Evolutionary conservation across 2,113 vertebrate species (phyloP), one percentile per base, ranked within the genome.

Genomic region (Nibea coibor): DNA sequence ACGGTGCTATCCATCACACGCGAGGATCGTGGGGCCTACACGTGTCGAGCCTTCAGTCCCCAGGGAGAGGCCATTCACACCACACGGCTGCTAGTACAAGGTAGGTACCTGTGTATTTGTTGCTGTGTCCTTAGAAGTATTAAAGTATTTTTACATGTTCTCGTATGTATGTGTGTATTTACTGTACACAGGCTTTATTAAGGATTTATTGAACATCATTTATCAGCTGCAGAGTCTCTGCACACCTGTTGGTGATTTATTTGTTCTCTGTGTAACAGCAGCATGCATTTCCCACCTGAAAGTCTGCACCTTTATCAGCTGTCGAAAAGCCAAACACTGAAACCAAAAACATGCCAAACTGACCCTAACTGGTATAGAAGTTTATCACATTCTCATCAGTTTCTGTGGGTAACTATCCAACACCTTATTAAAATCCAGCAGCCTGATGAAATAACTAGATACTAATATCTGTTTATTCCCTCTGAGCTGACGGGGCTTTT

Each of bases 61-160:
- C 98, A 99, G 84, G 98, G 98, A 74, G 98, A 99, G 93, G 97
- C 96, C 14, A 88, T 99, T 75, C 98, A 99, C 88, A 98, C 97
- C 69, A 99, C 98, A 39, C 96, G 98, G 83, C 95, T 99, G 91
- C 97, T 99, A 2, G 98, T 99, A 15, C 98, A 99, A 97, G 98
- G 98, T 99, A 93, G 4, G 71, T 56, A 2, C 73, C 69, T 56
- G 59, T 24, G 22, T 7, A 8, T 31, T 31, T 31, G 24, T 22
- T 17, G 28, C 31, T 45, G 45, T 53, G 28, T 56, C 50, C 45
- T 17, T 16, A 35, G 19, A 35, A 22, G 17, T 59, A 10, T 24
- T 24, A 45, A 43, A 15, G 43, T 48, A 10, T 20, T 22, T 31
- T 9, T 16, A 53, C 19, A 35, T 48, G 24, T 58, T 58, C 15